Evolutionary conservation across 1,140 invertebrate genomes (phyloP).

Genomic region (Macrobrachium nipponense): DNA sequence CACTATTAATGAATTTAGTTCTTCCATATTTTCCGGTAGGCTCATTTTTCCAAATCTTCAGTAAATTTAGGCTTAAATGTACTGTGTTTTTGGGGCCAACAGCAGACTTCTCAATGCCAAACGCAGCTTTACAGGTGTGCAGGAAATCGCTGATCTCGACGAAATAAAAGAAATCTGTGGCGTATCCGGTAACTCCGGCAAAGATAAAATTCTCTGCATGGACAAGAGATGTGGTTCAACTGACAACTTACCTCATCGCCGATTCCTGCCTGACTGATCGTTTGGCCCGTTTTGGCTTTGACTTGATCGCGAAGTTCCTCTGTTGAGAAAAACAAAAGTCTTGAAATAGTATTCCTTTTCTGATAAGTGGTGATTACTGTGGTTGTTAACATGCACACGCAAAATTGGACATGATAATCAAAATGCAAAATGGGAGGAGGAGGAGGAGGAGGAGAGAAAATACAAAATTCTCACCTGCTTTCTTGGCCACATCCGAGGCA

Average conservation of each 20-base stretch:
- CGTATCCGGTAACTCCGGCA: neutral
- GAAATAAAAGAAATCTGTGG: too few species aligned
- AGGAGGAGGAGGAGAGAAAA: neutral
- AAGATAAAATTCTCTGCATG: neutral
- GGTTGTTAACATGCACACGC: too few species aligned
- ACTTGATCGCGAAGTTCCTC: constrained; percentile 12
- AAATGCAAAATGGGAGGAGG: neutral
- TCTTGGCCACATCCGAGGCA: constrained; percentile 29
- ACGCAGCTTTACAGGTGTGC: too few species aligned
- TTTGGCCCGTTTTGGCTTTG: neutral
- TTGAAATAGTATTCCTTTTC: neutral
- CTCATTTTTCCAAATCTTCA: too few species aligned
- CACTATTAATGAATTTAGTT: too few species aligned
- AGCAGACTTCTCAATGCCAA: too few species aligned
- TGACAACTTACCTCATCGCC: constrained; percentile 5
- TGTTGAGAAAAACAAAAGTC: neutral
- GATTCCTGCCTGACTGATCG: constrained; percentile 1
- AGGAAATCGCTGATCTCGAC: too few species aligned
- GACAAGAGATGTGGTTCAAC: neutral
- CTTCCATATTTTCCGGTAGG: too few species aligned
- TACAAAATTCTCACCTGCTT: constrained; percentile 15
- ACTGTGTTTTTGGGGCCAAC: too few species aligned
- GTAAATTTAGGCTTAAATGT: too few species aligned
- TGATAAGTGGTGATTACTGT: neutral
- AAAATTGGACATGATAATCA: too few species aligned